Evolutionary conservation across 1,140 invertebrate genomes (phyloP).

Genomic region (Metaphire vulgaris): DNA sequence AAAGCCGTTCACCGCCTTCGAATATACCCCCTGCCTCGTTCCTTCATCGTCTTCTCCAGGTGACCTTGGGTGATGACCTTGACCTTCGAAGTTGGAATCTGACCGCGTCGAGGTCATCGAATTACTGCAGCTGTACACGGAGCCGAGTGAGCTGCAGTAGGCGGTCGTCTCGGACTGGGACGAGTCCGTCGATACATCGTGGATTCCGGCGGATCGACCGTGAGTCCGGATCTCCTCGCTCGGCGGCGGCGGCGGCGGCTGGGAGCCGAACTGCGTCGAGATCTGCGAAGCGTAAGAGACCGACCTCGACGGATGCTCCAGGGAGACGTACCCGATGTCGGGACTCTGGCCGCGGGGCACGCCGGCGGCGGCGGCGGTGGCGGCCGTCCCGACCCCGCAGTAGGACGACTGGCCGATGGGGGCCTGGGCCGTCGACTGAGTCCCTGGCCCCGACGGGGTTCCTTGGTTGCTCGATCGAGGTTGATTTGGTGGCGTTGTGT

Average conservation of each 20-base stretch:
- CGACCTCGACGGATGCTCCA: not conserved
- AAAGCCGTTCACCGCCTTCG: not conserved
- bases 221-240: not conserved
- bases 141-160: not conserved
- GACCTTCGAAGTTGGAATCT: not conserved
- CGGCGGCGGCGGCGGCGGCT: too few species aligned
- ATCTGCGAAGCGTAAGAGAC: not conserved
- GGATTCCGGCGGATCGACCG: not conserved
- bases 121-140: not conserved
- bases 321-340: not conserved
- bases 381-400: too few species aligned
- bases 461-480: too few species aligned
- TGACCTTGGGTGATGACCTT: too few species aligned
- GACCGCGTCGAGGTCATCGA: not conserved
- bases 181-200: not conserved
- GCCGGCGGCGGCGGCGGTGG: too few species aligned
- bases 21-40: not conserved
- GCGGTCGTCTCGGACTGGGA: not conserved
- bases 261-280: not conserved
- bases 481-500: too few species aligned
- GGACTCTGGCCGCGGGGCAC: not conserved
- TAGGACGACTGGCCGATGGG: too few species aligned
- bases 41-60: not conserved
- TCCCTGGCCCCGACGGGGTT: too few species aligned
- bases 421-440: too few species aligned